phyloP scores from a whole-genome alignment of 2,113 vertebrate species.

The Talpa occidentalis region DNA sequence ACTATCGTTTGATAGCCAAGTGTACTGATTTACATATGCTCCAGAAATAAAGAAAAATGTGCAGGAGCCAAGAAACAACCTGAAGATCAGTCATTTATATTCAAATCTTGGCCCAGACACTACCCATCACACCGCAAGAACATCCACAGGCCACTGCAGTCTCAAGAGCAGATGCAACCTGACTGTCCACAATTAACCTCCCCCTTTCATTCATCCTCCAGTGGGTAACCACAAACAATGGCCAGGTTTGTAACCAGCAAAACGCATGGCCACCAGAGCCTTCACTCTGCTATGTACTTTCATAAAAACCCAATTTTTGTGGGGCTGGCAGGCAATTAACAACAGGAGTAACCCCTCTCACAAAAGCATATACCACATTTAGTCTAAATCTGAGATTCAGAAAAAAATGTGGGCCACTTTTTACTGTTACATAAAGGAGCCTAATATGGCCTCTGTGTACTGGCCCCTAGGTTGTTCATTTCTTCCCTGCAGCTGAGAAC shows the following conservation, averaged over 20 bases:
- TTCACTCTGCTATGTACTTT: neutral
- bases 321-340: neutral
- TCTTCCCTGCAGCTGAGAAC: neutral
- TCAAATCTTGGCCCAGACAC: neutral
- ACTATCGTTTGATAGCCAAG: neutral
- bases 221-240: neutral
- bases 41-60: neutral
- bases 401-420: neutral
- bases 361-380: neutral
- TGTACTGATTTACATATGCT: neutral
- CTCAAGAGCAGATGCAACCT: neutral
- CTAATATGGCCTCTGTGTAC: neutral
- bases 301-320: neutral
- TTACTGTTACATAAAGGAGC: neutral
- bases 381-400: slow-evolving; percentile 3
- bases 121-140: neutral
- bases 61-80: neutral
- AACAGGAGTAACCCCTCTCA: neutral
- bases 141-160: neutral
- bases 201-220: neutral
- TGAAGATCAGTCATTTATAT: neutral
- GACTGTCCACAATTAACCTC: neutral
- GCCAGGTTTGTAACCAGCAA: neutral
- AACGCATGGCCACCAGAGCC: neutral
- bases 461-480: neutral